These are phyloP conservation scores for Ramphastos sulfuratus DNA, from an alignment of 2,113 vertebrate species.

Conservation along the genomic window DNA sequence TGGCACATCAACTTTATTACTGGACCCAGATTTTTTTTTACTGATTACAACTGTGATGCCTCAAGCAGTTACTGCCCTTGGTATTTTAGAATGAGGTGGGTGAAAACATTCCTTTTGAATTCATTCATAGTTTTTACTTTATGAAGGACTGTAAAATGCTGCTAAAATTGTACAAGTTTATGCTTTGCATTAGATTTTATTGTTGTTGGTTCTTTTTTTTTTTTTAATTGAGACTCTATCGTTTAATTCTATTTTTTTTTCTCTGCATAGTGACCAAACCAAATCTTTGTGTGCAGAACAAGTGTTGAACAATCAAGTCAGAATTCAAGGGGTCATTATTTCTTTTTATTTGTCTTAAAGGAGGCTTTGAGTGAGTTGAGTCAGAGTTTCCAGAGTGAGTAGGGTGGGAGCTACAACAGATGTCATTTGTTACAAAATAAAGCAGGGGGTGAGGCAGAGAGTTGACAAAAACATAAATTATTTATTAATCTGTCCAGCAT, in stretches of 20 bases:
- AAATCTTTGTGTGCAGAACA: conserved; percentile 1
- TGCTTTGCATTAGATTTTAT: neutral
- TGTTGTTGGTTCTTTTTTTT: neutral
- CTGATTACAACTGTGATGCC: neutral
- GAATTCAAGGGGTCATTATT: neutral
- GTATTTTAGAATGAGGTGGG: conserved; percentile 38
- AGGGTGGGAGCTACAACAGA: neutral
- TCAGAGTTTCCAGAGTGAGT: neutral
- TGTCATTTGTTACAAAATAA: neutral
- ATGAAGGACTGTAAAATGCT: conserved; percentile 74
- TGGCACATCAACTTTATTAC: conserved; percentile 20
- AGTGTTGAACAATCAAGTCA: conserved; percentile 6
- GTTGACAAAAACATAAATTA: no score
- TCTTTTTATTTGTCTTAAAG: neutral
- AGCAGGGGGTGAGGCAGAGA: no score
- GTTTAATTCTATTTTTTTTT: neutral
- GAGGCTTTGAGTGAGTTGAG: neutral
- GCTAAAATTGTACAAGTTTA: conserved; percentile 70
- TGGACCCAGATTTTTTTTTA: neutral
- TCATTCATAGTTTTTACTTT: conserved; percentile 39
- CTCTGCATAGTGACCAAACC: conserved; percentile 1
- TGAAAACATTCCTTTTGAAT: conserved; percentile 53
- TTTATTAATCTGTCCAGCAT: no score
- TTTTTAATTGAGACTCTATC: neutral
- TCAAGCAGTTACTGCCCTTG: neutral